These are phyloP conservation scores for Notospermus geniculatus DNA, from an alignment of 1,140 invertebrate species.

Conservation along the genomic window DNA sequence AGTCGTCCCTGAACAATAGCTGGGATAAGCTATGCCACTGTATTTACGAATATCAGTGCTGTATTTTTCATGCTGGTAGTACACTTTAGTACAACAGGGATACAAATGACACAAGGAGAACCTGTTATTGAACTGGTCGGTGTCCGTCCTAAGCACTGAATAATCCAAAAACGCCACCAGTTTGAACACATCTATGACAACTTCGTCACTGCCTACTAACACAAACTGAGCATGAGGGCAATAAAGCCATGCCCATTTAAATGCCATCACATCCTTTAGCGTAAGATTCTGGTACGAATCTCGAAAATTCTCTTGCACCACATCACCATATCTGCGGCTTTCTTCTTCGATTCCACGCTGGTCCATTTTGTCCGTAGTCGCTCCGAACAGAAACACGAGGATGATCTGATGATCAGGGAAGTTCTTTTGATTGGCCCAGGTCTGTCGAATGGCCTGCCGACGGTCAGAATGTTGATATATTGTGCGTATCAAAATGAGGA, in stretches of 20 bases:
- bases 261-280: conserved; percentile 69
- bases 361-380: background rate
- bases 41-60: conserved; percentile 6
- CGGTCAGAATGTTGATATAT: background rate
- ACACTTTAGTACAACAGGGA: conserved; percentile 21
- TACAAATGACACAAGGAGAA: conserved; percentile 18
- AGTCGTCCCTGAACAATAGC: conserved; percentile 26
- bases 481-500: background rate
- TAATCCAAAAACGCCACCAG: conserved; percentile 49
- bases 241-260: conserved; percentile 68
- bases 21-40: conserved; percentile 13
- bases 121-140: conserved; percentile 1
- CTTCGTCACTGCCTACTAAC: conserved; percentile 85
- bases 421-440: conserved; percentile 6
- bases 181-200: conserved; percentile 72
- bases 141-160: background rate
- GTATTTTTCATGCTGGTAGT: conserved; percentile 10
- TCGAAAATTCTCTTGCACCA: conserved; percentile 13
- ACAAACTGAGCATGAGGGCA: conserved; percentile 68
- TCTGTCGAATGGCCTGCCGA: background rate
- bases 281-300: conserved; percentile 14
- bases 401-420: background rate
- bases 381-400: conserved; percentile 9
- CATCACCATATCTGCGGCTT: conserved; percentile 5
- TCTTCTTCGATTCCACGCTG: conserved; percentile 9